These are phyloP conservation scores for Melanaphis sacchari DNA, from an alignment of 1,140 invertebrate genomes.

Conservation along the genomic window DNA sequence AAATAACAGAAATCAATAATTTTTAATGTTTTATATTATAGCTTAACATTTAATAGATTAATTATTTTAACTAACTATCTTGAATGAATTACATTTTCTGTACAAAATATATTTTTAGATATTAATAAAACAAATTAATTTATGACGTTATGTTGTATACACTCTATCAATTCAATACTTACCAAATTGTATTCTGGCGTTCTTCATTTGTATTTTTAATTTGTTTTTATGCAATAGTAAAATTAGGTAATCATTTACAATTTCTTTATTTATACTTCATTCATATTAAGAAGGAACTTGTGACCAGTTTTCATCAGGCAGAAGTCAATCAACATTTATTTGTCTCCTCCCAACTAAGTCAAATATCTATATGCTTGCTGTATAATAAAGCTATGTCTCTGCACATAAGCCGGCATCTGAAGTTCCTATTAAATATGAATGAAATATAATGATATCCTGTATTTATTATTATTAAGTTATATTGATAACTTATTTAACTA, in stretches of 20 bases:
- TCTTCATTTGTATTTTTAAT: slow-evolving; percentile 26
- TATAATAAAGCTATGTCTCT: neutral
- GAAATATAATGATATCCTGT: neutral
- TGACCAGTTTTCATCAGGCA: neutral
- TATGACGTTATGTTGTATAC: neutral
- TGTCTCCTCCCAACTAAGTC: neutral
- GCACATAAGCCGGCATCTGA: too few species aligned
- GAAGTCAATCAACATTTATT: neutral
- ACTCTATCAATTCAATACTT: slow-evolving; percentile 9
- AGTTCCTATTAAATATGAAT: neutral
- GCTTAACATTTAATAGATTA: slow-evolving; percentile 1
- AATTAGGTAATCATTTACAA: neutral
- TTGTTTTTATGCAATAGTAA: neutral
- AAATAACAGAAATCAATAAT: neutral
- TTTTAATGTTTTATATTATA: neutral
- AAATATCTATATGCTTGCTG: neutral
- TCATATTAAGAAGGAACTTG: neutral
- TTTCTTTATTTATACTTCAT: neutral
- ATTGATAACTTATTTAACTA: neutral
- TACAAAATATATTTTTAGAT: slow-evolving; percentile 37
- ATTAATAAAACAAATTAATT: slow-evolving; percentile 15
- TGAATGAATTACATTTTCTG: slow-evolving; percentile 18
- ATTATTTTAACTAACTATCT: slow-evolving; percentile 25
- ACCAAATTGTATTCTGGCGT: slow-evolving; percentile 25
- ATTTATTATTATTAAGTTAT: neutral